A percentile compares a stretch with the other conserved stretches of the same genome.
Evolutionary conservation across 2,113 vertebrate species (phyloP).

Genomic region (Tylochromis polylepis): DNA sequence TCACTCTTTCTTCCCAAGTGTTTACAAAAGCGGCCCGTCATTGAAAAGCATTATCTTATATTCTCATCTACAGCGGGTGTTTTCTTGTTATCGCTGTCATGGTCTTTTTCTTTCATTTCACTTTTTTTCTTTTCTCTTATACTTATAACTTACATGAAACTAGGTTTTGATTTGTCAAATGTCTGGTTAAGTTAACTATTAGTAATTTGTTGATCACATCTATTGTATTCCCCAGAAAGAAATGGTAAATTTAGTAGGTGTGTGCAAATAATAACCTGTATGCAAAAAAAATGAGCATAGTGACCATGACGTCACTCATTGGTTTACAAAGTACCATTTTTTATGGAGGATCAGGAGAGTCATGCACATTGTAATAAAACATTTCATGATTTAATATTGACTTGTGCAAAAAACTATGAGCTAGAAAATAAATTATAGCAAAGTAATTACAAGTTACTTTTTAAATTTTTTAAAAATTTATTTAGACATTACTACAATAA

Average conservation of each 20-base stretch:
- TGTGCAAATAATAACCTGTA: neutral
- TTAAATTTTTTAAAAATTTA: no score
- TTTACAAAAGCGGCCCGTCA: neutral
- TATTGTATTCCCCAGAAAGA: rapidly evolving
- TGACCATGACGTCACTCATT: rapidly evolving
- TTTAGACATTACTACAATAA: neutral
- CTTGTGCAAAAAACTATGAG: neutral
- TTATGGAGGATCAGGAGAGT: neutral
- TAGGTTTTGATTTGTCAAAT: neutral
- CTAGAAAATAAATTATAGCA: neutral
- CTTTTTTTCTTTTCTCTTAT: neutral
- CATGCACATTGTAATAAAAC: neutral
- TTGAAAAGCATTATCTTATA: neutral
- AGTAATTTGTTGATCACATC: neutral
- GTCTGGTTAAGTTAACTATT: neutral
- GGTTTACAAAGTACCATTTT: neutral
- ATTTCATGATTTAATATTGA: neutral
- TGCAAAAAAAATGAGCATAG: rapidly evolving
- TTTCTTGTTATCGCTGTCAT: neutral
- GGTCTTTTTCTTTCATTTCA: neutral
- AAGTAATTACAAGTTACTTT: no score
- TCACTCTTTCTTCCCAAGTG: neutral
- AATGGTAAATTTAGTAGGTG: neutral
- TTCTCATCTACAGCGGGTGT: neutral
- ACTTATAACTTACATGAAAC: neutral